Evolutionary conservation across 2,888 invertebrate species (phyloP), one percentile per base, ranked within the genome.

Genomic region (Aspidiotus rigidus): DNA sequence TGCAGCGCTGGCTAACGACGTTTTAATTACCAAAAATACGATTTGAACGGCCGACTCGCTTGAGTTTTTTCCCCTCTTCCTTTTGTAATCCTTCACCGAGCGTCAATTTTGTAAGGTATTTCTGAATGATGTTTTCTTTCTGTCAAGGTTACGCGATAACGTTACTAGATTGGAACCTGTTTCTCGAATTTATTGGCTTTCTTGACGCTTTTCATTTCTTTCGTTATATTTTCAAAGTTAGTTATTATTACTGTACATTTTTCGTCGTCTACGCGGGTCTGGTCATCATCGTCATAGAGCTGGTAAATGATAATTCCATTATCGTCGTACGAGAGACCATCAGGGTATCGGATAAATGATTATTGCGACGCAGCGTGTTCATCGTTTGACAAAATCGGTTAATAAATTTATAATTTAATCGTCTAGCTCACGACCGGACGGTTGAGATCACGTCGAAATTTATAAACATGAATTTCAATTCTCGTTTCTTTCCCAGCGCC

Each of bases 1-100:
- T 28, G 28, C 64, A 41, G 64, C 64, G 64, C 41, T 64, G 64
- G 56, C 64, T 64, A 64, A 64, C 64, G 64, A 64, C 57, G 64
- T 64, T 64, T 64, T 64, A 64, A 64, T 64, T 64, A 64, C 64
- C 64, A 56, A 64, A 28, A 64, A 64, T 64, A 56, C 64, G 10
- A 16, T 55, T 55, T 17, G 56, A 55, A 15, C 17, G 17, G 56
- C 17, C 56, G n/a, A 55, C 10, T 17, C 9, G 9, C 56, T 55
- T 8, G 15, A 55, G 15, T n/a, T 53, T 55, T 55, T 55, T 55
- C 5, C 5, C 5, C 5, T 28, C 28, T 28, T 28, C 28, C 28
- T 55, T 55, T n/a, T n/a, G n/a, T 16, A 16, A 55, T 55, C 56
- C 17, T 55, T 55, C 56, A 55, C 56, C 56, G 17, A 13, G 3